These are phyloP conservation scores for Nycticorax nycticorax DNA, from an alignment of 2,113 vertebrate genomes.

Conservation along the genomic window DNA sequence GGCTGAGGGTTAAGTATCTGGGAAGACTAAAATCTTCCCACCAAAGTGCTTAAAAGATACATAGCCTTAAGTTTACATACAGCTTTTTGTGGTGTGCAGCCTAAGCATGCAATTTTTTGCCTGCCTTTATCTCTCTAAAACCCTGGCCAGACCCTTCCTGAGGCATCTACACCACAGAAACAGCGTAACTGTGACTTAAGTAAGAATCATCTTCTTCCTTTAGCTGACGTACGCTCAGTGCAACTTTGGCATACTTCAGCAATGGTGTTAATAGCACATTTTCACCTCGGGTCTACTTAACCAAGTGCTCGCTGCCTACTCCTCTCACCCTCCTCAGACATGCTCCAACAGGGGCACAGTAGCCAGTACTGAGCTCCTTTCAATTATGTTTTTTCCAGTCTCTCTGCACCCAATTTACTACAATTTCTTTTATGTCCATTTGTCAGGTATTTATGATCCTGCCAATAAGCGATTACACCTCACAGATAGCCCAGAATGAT, in stretches of 20 bases:
- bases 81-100: not conserved
- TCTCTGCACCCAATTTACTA: not conserved
- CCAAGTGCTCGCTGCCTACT: not conserved
- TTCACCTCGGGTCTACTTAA: not conserved
- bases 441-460: not conserved
- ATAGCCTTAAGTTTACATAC: not conserved
- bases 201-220: not conserved
- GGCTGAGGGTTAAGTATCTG: not conserved
- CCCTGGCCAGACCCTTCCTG: not conserved
- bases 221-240: not conserved
- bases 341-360: not conserved
- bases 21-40: not conserved
- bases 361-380: not conserved
- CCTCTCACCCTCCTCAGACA: not conserved
- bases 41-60: not conserved
- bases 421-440: not conserved
- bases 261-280: fast-evolving
- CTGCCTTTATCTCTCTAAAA: not conserved
- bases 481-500: not conserved
- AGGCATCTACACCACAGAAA: not conserved
- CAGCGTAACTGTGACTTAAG: not conserved
- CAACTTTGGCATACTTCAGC: not conserved
- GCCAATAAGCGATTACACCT: not conserved
- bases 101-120: not conserved
- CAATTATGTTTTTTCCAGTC: not conserved